Conservation (phyloP, 2,113 vertebrate species). For the Lepus europaeus region DNA sequence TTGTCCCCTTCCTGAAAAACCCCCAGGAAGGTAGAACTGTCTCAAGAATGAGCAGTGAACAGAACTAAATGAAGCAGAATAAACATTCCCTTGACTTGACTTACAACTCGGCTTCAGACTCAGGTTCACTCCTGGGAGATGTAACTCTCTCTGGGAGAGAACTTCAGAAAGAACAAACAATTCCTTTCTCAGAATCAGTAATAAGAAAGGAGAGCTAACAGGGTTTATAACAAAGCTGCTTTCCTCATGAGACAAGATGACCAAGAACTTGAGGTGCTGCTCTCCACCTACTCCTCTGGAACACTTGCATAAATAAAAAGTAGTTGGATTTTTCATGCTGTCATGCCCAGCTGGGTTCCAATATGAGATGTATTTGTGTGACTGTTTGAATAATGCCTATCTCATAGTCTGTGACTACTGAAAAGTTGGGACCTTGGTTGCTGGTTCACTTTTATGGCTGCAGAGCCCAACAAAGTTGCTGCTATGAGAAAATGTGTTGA, state of each 20-base stretch:
- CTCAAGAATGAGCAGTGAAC: neutral
- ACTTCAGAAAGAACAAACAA: neutral
- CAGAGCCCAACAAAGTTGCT: neutral
- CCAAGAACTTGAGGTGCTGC: neutral
- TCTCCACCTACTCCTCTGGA: neutral
- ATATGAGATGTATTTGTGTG: neutral
- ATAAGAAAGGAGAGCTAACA: neutral
- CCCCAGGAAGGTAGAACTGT: neutral
- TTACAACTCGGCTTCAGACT: neutral
- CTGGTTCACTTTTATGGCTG: too few species aligned
- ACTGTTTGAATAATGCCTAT: neutral
- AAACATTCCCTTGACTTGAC: neutral
- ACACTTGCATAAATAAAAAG: neutral
- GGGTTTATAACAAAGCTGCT: too few species aligned
- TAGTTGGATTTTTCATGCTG: neutral
- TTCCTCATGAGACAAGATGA: neutral
- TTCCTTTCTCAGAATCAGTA: neutral
- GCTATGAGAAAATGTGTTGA: neutral
- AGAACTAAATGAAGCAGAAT: neutral
- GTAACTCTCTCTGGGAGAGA: neutral
- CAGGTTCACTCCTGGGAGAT: neutral
- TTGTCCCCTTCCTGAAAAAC: neutral
- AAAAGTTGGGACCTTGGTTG: rapidly evolving
- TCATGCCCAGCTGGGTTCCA: neutral
- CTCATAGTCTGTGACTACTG: neutral